Percentiles rank a stretch among this genome's conserved stretches.
These are phyloP conservation scores for Julus scandinavius DNA, from an alignment of 2,888 invertebrate species.

Conservation along the genomic window DNA sequence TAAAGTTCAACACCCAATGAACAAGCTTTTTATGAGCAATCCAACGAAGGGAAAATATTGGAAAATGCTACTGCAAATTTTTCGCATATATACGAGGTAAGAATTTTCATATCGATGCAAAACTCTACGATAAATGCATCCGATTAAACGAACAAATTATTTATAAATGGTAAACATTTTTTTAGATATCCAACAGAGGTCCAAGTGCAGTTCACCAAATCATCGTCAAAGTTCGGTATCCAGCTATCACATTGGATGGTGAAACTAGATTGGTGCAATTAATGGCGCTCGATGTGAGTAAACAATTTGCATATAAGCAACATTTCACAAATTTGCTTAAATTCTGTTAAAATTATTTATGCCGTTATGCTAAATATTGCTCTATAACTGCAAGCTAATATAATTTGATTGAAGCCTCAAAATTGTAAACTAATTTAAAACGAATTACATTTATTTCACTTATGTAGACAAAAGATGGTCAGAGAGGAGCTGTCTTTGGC, in stretches of 20 bases:
- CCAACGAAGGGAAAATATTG: slow-evolving; percentile 47
- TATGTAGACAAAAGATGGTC: slow-evolving; percentile 36
- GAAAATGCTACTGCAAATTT: slow-evolving; percentile 48
- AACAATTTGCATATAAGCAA: not conserved
- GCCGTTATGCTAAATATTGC: no score
- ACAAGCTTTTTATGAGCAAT: slow-evolving; percentile 49
- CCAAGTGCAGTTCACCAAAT: slow-evolving; percentile 49
- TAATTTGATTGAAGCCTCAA: no score
- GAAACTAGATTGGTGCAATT: slow-evolving; percentile 7
- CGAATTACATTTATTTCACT: not conserved
- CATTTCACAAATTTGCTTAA: not conserved
- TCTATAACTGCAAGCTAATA: no score
- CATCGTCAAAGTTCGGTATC: slow-evolving; percentile 20
- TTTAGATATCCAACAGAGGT: slow-evolving; percentile 39
- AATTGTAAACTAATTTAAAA: not conserved
- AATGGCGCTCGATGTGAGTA: slow-evolving; percentile 43
- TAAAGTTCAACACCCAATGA: slow-evolving; percentile 49
- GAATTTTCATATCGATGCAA: not conserved
- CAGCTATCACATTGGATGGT: slow-evolving; percentile 1
- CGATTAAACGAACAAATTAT: not conserved
- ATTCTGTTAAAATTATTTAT: not conserved
- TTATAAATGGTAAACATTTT: not conserved
- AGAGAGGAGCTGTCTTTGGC: slow-evolving; percentile 40
- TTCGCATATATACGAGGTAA: slow-evolving; percentile 52
- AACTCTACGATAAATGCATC: not conserved